Conservation (phyloP, 2,797 vertebrate species). For the Brachyrhaphis roseni region DNA sequence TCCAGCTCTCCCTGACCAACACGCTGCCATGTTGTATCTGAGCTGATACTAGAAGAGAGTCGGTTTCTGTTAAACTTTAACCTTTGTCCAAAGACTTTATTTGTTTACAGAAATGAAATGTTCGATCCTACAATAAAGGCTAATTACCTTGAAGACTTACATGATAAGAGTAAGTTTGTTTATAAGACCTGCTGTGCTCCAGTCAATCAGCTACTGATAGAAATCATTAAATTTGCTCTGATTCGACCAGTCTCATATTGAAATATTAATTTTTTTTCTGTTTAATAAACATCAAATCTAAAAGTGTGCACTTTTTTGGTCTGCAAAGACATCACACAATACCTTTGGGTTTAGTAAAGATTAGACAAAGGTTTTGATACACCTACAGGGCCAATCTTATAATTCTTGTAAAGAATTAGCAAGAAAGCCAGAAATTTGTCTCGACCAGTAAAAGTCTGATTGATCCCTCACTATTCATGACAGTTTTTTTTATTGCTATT, state of each 20-base stretch:
- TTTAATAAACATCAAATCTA: constrained; percentile 1
- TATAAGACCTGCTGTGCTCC: neutral
- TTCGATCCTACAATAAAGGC: neutral
- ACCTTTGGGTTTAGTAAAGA: neutral
- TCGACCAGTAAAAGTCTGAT: neutral
- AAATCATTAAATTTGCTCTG: neutral
- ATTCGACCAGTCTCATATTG: neutral
- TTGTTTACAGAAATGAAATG: neutral
- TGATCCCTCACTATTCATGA: neutral
- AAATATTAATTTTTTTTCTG: neutral
- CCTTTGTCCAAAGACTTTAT: neutral
- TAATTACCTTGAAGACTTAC: neutral
- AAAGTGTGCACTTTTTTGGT: neutral
- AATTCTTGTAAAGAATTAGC: neutral
- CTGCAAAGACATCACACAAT: neutral
- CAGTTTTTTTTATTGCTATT: neutral
- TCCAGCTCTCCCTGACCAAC: constrained; percentile 12
- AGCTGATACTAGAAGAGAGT: neutral
- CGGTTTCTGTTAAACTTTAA: constrained; percentile 8
- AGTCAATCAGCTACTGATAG: neutral
- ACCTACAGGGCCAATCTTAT: neutral
- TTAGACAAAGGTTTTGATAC: neutral
- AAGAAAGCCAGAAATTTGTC: neutral
- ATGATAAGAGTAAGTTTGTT: neutral
- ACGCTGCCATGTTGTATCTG: neutral